A percentile compares a stretch with the other conserved stretches of the same genome.
Evolutionary conservation across 2,113 vertebrate species (phyloP).

Genomic region (Thymallus thymallus): DNA sequence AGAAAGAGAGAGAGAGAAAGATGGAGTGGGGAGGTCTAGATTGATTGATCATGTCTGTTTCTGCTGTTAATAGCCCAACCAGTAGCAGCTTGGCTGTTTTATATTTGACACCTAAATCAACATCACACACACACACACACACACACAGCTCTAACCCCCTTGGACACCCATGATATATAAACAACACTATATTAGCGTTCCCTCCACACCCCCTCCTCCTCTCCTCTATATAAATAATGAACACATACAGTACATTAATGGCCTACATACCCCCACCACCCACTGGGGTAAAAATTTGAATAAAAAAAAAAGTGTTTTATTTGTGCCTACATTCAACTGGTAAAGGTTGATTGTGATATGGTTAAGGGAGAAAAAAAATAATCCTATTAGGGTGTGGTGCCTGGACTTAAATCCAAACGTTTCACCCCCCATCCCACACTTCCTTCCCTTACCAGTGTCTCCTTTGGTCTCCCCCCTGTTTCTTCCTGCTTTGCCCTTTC

Average conservation of each 20-base stretch:
- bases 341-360: too few relatives aligned
- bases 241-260: background rate
- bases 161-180: background rate
- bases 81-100: background rate
- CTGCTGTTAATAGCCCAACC: background rate
- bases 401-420: too few relatives aligned
- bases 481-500: background rate
- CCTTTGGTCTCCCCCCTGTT: too few relatives aligned
- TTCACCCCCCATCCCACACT: too few relatives aligned
- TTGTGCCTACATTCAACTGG: too few relatives aligned
- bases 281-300: too few relatives aligned
- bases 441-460: too few relatives aligned
- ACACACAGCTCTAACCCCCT: background rate
- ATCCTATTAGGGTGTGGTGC: too few relatives aligned
- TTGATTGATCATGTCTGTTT: background rate
- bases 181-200: background rate
- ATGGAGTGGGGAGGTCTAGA: background rate
- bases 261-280: too few relatives aligned
- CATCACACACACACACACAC: background rate
- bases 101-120: slow-evolving; percentile 2
- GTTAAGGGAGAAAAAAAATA: too few relatives aligned
- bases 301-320: too few relatives aligned
- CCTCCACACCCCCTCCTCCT: background rate
- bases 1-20: background rate
- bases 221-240: background rate